Conservation (phyloP, 2,888 invertebrate species). For the Oscheius sp. region DNA sequence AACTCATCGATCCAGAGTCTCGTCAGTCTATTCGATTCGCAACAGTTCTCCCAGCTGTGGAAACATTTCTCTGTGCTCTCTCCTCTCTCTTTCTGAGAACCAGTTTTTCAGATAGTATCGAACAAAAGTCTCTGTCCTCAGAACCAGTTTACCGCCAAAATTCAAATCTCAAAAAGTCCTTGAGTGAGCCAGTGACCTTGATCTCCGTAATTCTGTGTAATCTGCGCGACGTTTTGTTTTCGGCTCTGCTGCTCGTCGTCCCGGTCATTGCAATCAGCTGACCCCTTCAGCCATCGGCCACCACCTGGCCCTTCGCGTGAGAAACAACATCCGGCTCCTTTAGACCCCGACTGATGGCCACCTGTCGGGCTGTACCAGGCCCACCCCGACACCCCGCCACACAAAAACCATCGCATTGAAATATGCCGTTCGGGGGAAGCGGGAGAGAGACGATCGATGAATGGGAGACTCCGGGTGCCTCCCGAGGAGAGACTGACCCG, state of each 20-base stretch:
- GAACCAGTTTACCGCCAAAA: background rate
- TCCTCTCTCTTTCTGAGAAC: background rate
- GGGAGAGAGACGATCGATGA: background rate
- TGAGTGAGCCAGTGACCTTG: background rate
- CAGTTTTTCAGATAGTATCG: background rate
- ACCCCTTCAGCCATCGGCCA: constrained; percentile 4
- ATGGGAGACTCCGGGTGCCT: background rate
- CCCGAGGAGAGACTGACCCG: background rate
- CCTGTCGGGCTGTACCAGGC: constrained; percentile 8
- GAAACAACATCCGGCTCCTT: background rate
- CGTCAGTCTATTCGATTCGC: constrained; percentile 13
- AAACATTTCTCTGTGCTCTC: background rate
- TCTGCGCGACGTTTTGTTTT: constrained; percentile 9
- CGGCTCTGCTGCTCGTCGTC: constrained; percentile 15
- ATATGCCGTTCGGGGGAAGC: constrained; percentile 20
- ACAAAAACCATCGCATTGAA: constrained; percentile 18
- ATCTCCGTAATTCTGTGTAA: background rate
- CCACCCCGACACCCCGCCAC: background rate
- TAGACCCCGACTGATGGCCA: background rate
- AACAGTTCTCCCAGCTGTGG: constrained; percentile 2
- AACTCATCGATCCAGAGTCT: constrained; percentile 28
- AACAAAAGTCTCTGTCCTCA: background rate
- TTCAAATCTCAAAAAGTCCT: background rate
- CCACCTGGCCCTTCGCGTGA: constrained; percentile 8
- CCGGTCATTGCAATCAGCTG: constrained; percentile 24